Evolutionary conservation across 2,797 vertebrate genomes (phyloP).

Genomic region (Nyctibius grandis): DNA sequence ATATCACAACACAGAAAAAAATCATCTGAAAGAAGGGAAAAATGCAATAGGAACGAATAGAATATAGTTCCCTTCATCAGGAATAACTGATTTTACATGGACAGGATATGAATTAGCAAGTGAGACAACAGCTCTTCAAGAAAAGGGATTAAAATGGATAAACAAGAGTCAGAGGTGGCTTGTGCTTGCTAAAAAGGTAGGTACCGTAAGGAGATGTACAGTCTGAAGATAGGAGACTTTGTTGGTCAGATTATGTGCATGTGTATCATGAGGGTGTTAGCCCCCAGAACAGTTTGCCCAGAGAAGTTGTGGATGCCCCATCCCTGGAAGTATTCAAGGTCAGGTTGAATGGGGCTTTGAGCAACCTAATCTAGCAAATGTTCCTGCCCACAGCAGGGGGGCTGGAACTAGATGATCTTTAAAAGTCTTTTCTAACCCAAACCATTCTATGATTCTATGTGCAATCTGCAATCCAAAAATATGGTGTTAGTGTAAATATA

Average conservation of each 20-base stretch:
- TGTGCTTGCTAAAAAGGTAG: background rate
- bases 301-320: background rate
- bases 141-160: background rate
- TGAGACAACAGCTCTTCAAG: background rate
- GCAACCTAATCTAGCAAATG: background rate
- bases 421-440: background rate
- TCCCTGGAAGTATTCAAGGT: background rate
- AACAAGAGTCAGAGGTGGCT: background rate
- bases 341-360: background rate
- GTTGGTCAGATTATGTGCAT: background rate
- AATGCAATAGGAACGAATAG: background rate
- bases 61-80: background rate
- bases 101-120: background rate
- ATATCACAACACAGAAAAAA: background rate
- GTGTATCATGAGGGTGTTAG: background rate
- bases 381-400: fast-evolving
- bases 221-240: background rate
- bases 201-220: background rate
- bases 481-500: background rate
- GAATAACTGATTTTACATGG: background rate
- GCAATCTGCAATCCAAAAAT: background rate
- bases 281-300: background rate
- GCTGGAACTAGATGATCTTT: background rate
- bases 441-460: background rate
- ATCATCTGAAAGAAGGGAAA: background rate